Evolutionary conservation across 2,113 vertebrate species (phyloP).

Genomic region (Menidia beryllina): DNA sequence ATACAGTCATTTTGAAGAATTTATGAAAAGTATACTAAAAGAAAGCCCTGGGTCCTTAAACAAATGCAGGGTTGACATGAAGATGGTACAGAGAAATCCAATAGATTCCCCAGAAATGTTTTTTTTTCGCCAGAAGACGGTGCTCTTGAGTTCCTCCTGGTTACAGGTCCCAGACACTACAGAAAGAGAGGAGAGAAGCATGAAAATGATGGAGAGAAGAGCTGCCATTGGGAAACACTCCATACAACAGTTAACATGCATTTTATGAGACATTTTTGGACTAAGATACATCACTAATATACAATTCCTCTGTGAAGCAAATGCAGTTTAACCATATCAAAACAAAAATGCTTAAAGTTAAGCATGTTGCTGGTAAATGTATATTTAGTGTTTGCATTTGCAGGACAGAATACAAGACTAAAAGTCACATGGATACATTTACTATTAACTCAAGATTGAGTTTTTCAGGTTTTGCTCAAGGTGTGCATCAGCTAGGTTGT

Average conservation of each 20-base stretch:
- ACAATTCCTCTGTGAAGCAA: not conserved
- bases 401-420: not conserved
- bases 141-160: conserved; percentile 52
- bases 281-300: not conserved
- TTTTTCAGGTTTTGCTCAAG: conserved; percentile 30
- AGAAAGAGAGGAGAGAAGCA: conserved; percentile 22
- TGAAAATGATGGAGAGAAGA: conserved; percentile 5
- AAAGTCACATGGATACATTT: conserved; percentile 13
- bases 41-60: conserved; percentile 3
- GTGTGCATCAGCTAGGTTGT: conserved; percentile 28
- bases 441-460: conserved; percentile 24
- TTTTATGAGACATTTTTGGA: not conserved
- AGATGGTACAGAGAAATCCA: conserved; percentile 21
- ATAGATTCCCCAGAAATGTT: conserved; percentile 14
- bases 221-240: not conserved
- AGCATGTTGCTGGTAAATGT: not conserved
- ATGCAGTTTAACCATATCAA: not conserved
- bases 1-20: conserved; percentile 57
- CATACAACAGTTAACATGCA: not conserved
- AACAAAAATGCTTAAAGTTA: not conserved
- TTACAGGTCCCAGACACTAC: conserved; percentile 38
- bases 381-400: not conserved
- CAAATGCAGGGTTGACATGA: conserved; percentile 26
- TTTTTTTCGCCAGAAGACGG: conserved; percentile 58
- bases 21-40: not conserved